phyloP scores from a whole-genome alignment of 2,797 vertebrate species.

The Arctocebus calabarensis region DNA sequence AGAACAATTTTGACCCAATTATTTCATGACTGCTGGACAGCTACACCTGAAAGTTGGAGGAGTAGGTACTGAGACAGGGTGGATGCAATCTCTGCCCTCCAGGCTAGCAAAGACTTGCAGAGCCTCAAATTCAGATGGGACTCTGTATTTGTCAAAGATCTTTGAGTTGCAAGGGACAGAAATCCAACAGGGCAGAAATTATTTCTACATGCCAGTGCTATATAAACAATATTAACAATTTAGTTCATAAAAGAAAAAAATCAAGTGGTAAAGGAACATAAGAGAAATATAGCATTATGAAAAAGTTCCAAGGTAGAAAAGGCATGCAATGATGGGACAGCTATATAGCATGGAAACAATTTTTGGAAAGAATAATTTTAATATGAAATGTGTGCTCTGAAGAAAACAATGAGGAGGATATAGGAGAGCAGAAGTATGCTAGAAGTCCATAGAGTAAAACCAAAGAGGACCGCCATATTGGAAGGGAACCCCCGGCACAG shows the following conservation, averaged over 20 bases:
- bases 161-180: neutral
- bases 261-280: constrained; percentile 17
- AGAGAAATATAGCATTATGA: neutral
- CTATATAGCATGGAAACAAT: neutral
- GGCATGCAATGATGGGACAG: neutral
- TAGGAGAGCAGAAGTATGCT: neutral
- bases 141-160: neutral
- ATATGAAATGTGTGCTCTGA: neutral
- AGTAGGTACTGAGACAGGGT: neutral
- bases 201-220: neutral
- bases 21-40: neutral
- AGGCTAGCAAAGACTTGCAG: neutral
- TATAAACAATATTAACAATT: neutral
- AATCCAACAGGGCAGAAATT: constrained; percentile 1
- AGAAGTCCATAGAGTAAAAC: neutral
- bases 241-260: constrained; percentile 54
- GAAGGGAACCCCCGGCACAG: neutral
- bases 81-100: no score
- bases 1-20: neutral
- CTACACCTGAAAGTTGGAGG: neutral
- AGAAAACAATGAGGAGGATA: neutral
- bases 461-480: neutral
- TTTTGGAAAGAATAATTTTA: constrained; percentile 17
- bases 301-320: constrained; percentile 12
- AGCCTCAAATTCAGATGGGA: neutral